A percentile compares a stretch with the other conserved stretches of the same genome.
Conservation (phyloP, 2,797 vertebrate species). For the Pelochelys cantorii region DNA sequence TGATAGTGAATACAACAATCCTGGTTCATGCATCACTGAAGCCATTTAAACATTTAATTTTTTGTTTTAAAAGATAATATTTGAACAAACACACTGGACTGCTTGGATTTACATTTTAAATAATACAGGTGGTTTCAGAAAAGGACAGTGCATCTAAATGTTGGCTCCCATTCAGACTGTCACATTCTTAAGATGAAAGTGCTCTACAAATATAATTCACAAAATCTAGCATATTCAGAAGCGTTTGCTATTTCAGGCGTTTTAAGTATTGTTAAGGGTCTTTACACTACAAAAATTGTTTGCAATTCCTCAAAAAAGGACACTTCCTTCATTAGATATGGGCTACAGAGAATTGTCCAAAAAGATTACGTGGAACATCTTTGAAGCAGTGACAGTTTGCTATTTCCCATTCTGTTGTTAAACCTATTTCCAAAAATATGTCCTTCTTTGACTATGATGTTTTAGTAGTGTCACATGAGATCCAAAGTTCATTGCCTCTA, state of each 20-base stretch:
- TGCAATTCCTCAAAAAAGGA: too few relatives aligned
- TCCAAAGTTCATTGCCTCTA: not conserved
- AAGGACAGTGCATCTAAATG: not conserved
- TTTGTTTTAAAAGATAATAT: not conserved
- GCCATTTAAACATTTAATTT: not conserved
- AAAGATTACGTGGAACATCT: accelerated
- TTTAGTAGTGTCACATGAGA: not conserved
- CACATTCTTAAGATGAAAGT: not conserved
- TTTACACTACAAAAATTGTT: not conserved
- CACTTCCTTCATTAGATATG: not conserved
- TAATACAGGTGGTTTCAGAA: not conserved
- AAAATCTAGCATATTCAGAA: not conserved
- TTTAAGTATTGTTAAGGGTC: not conserved
- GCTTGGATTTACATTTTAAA: not conserved
- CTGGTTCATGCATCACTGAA: not conserved
- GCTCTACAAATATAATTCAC: not conserved
- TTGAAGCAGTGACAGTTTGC: not conserved
- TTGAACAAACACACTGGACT: not conserved
- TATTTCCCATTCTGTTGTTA: accelerated
- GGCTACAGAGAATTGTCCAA: not conserved
- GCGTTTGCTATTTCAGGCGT: not conserved
- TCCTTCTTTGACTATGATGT: too few relatives aligned
- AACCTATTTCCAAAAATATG: not conserved
- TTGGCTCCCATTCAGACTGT: not conserved
- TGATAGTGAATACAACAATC: not conserved